phyloP scores from a whole-genome alignment of 2,113 vertebrate species.

The Proterorhinus semilunaris region DNA sequence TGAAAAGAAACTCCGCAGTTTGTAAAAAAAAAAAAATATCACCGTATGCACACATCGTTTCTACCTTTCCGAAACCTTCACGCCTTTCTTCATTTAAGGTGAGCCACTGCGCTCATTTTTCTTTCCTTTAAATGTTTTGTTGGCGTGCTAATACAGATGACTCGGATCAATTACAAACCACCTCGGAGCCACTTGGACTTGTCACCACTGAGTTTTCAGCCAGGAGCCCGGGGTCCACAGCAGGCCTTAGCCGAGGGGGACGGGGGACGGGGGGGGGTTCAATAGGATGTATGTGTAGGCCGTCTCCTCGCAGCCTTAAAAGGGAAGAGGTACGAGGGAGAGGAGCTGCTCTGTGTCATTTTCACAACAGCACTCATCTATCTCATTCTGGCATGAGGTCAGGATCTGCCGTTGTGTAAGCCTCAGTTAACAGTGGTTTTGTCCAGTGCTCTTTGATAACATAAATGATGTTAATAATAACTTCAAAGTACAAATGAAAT shows the following conservation, averaged over 20 bases:
- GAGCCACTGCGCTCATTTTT: conserved; percentile 21
- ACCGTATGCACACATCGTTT: no score
- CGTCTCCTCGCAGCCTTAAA: conserved; percentile 57
- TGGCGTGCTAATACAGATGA: conserved; percentile 45
- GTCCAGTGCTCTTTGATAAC: conserved; percentile 26
- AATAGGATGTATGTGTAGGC: conserved; percentile 49
- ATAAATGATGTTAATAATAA: conserved; percentile 35
- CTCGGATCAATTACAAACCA: conserved; percentile 53
- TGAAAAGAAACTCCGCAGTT: no score
- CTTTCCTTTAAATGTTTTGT: conserved; percentile 37
- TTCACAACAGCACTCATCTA: conserved; percentile 55
- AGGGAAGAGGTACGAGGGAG: conserved; percentile 62
- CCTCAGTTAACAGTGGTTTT: conserved; percentile 30
- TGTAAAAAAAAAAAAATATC: no score
- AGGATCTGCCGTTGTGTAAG: conserved; percentile 43
- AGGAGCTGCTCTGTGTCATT: conserved; percentile 58
- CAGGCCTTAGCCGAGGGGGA: conserved; percentile 23
- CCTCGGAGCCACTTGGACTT: conserved; percentile 46
- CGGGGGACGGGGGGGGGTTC: conserved; percentile 32
- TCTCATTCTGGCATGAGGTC: conserved; percentile 56
- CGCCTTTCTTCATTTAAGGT: not conserved
- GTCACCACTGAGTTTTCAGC: conserved; percentile 58
- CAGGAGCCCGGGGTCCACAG: conserved; percentile 51
- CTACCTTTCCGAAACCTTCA: no score
- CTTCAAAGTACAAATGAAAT: conserved; percentile 1